phyloP scores from a whole-genome alignment of 2,888 invertebrate genomes.

The Gortyna flavago region DNA sequence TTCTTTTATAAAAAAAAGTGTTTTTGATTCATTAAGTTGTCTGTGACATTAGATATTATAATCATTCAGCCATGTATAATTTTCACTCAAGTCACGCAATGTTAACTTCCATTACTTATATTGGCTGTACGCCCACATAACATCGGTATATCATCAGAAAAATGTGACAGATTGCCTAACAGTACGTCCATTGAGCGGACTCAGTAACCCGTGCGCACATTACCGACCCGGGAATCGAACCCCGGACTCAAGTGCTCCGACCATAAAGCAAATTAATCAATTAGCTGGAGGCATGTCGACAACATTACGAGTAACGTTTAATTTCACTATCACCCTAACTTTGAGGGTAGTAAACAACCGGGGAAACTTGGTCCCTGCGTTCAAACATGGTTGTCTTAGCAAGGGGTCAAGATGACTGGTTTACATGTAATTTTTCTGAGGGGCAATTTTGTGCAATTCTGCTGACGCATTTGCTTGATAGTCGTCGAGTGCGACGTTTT shows the following conservation, averaged over 20 bases:
- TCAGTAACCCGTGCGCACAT: conserved; percentile 85
- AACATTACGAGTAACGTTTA: conserved; percentile 89
- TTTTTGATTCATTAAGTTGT: background rate
- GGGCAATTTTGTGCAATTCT: conserved; percentile 84
- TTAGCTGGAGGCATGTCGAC: conserved; percentile 89
- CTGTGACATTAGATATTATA: background rate
- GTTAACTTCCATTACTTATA: conserved; percentile 73
- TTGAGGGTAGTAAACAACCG: conserved; percentile 72
- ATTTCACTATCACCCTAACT: conserved; percentile 82
- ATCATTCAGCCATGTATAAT: background rate
- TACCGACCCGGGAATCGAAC: conserved; percentile 84
- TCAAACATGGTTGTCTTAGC: background rate
- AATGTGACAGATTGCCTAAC: conserved; percentile 89
- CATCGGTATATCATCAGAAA: conserved; percentile 73
- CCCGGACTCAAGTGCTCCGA: conserved; percentile 84
- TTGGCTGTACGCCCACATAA: conserved; percentile 66
- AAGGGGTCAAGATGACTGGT: conserved; percentile 69
- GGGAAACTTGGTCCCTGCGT: conserved; percentile 66
- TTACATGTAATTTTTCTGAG: conserved; percentile 78
- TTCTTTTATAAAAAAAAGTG: background rate
- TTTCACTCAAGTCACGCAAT: conserved; percentile 36
- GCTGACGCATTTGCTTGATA: conserved; percentile 88
- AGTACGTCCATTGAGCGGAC: conserved; percentile 80
- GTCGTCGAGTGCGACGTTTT: conserved; percentile 78
- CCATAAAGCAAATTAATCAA: conserved; percentile 91